Percentiles rank a stretch among this genome's conserved stretches.
Evolutionary conservation across 2,888 invertebrate genomes (phyloP).

Genomic region (Rhamphomyia laevipes): DNA sequence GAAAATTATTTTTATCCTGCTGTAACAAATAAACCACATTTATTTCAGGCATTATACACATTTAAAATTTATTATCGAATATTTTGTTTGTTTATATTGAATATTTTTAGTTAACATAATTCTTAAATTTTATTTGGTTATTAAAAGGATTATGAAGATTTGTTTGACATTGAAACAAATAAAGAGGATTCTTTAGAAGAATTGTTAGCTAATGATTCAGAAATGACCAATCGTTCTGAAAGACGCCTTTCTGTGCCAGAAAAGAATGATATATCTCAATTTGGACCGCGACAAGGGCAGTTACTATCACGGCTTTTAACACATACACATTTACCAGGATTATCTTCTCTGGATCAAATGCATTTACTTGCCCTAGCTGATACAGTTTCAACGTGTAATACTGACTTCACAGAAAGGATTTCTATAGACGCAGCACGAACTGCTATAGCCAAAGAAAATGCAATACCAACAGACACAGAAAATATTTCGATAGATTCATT

Average conservation of each 20-base stretch:
- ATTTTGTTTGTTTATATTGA: no score
- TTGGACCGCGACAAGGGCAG: conserved; percentile 77
- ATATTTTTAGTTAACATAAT: no score
- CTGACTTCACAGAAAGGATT: conserved; percentile 74
- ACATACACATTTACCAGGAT: conserved; percentile 86
- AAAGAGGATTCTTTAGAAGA: conserved; percentile 74
- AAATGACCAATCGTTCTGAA: conserved; percentile 45
- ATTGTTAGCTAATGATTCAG: conserved; percentile 62
- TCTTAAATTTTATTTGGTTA: no score
- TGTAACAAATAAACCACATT: no score
- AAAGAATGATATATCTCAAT: conserved; percentile 66
- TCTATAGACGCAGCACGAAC: conserved; percentile 56
- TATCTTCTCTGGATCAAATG: conserved; percentile 98
- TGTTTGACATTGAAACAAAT: conserved; percentile 72
- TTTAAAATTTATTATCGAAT: no score
- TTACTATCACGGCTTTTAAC: conserved; percentile 81
- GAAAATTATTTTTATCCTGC: no score
- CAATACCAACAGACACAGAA: conserved; percentile 40
- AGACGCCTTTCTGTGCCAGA: conserved; percentile 57
- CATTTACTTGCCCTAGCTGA: conserved; percentile 97
- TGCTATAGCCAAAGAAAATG: conserved; percentile 53
- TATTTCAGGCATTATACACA: no score
- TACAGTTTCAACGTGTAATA: conserved; percentile 89
- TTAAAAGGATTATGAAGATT: conserved; percentile 82
- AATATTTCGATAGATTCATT: conserved; percentile 61